Evolutionary conservation across 2,888 invertebrate species (phyloP).

Genomic region (Andrena hattorfiana): DNA sequence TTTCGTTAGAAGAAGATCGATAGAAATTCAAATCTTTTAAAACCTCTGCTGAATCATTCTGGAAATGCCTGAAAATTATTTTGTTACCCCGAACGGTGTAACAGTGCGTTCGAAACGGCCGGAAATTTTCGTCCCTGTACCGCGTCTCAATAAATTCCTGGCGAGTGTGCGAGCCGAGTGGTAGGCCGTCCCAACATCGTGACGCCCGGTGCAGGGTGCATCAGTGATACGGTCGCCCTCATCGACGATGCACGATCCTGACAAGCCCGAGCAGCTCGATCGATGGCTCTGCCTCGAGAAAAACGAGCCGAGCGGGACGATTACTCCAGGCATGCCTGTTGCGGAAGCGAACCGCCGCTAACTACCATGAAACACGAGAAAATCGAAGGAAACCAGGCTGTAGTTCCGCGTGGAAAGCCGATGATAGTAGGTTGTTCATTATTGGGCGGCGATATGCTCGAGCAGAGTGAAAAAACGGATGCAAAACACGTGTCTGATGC

Average conservation of each 20-base stretch:
- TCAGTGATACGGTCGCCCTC: conserved; percentile 54
- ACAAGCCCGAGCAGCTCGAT: conserved; percentile 51
- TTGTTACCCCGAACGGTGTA: not conserved
- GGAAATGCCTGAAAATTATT: not conserved
- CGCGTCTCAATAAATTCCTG: conserved; percentile 53
- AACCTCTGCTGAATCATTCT: not conserved
- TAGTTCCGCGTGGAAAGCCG: conserved; percentile 52
- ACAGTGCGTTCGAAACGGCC: conserved; percentile 1
- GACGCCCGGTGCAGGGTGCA: conserved; percentile 28
- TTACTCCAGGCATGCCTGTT: conserved; percentile 70
- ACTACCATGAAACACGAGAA: conserved; percentile 78
- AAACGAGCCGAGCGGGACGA: conserved; percentile 70
- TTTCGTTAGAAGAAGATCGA: not conserved
- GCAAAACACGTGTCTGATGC: conserved; percentile 43
- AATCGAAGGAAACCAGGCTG: conserved; percentile 73
- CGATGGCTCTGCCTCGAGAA: conserved; percentile 66
- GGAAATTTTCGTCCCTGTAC: conserved; percentile 19
- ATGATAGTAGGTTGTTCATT: conserved; percentile 54
- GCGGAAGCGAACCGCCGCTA: conserved; percentile 71
- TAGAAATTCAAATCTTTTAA: not conserved
- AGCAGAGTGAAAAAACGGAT: conserved; percentile 23
- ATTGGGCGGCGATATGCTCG: conserved; percentile 57
- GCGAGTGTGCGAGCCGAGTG: conserved; percentile 38
- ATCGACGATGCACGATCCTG: conserved; percentile 62
- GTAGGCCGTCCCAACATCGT: conserved; percentile 35